Evolutionary conservation across 2,113 vertebrate genomes (phyloP).

Genomic region (Odobenus rosmarus): DNA sequence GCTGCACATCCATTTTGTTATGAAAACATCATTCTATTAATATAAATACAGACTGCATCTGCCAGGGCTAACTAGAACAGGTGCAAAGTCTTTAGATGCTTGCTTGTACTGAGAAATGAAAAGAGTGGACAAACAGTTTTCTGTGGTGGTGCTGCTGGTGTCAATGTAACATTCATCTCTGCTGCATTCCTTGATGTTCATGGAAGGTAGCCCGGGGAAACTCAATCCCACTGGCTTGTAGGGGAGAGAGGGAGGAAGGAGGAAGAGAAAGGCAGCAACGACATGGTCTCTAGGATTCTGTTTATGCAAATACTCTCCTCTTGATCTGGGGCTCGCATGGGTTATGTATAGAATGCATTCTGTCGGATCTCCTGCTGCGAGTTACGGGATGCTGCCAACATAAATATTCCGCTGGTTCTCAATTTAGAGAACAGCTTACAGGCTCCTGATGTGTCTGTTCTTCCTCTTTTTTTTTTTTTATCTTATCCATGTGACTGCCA

Average conservation of each 20-base stretch:
- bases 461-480: not conserved
- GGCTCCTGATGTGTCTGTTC: constrained; percentile 52
- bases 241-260: constrained; percentile 58
- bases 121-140: constrained; percentile 79
- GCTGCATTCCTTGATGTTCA: constrained; percentile 80
- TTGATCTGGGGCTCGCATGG: constrained; percentile 53
- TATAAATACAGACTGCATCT: constrained; percentile 76
- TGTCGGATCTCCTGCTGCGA: constrained; percentile 39
- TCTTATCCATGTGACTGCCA: constrained; percentile 53
- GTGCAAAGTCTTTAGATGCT: constrained; percentile 79
- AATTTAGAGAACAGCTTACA: constrained; percentile 65
- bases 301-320: constrained; percentile 76
- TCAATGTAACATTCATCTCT: constrained; percentile 64
- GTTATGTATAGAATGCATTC: constrained; percentile 41
- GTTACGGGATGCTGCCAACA: constrained; percentile 34
- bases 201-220: constrained; percentile 74
- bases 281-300: constrained; percentile 76
- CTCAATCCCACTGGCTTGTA: constrained; percentile 15
- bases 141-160: constrained; percentile 62
- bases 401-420: constrained; percentile 65
- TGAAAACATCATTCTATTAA: constrained; percentile 84
- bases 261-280: constrained; percentile 73
- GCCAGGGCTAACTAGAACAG: constrained; percentile 81
- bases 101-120: constrained; percentile 75
- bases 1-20: constrained; percentile 77